Evolutionary conservation across 2,113 vertebrate species (phyloP), one percentile per base, ranked within the genome.

Genomic region (Chionis minor): DNA sequence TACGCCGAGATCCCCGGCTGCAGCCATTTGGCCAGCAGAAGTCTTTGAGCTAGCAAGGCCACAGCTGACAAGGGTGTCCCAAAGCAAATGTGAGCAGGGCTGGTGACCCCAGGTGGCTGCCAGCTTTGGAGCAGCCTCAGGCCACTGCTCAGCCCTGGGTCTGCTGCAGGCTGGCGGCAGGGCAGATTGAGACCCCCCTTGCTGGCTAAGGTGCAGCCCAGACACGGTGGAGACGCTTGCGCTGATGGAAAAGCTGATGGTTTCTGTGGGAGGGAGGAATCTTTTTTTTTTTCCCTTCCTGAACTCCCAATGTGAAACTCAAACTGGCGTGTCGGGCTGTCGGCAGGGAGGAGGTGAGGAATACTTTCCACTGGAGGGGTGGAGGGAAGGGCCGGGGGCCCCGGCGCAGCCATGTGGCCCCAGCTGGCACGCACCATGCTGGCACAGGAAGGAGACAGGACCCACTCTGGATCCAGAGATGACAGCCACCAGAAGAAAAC

Each of bases 181-280:
- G 38, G 42, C 4, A 4, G 81, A 38, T 14, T 72, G 84, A 69
- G 78, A 94, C 13, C 30, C 66, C n/a, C 44, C 33, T 95, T 6
- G 0, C 84, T 85, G 87, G 81, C 71, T 38, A 19, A 54, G 63
- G 56, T 5, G 0, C 38, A 56, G 77, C 62, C 69, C 42, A 92
- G 93, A 92, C 27, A 1, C 14, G 7, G 56, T 66, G 59, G 91
- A 93, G 90, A 80, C 38, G 1, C 69, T 51, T 81, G 55, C 8
- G 14, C 56, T 86, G 94, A 72, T 82, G 91, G 86, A 85, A 95
- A 94, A 92, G 78, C 71, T 85, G 83, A 84, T 65, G 66, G 30
- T 61, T 97, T 91, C 94, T 93, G 59, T 72, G 47, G 78, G 63
- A 92, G 70, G 92, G 59, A 93, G 15, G 66, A 91, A 92, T 83